These are phyloP conservation scores for Drosophila paramelanica DNA, from an alignment of 2,888 invertebrate genomes.

Conservation along the genomic window DNA sequence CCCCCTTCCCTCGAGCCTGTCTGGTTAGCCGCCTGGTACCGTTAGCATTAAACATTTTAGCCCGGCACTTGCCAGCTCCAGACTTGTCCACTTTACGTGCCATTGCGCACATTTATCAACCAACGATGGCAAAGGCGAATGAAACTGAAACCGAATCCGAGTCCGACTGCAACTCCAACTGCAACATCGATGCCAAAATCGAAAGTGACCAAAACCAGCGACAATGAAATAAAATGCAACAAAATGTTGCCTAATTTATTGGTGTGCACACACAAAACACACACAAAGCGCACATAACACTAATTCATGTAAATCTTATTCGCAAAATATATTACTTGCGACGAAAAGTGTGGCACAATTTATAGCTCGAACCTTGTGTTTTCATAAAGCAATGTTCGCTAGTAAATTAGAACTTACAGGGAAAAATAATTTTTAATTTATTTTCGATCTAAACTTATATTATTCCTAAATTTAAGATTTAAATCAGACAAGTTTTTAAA, in stretches of 20 bases:
- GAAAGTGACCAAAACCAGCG: conserved; percentile 70
- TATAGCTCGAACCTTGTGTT: background rate
- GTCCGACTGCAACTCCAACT: conserved; percentile 19
- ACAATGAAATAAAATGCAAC: conserved; percentile 61
- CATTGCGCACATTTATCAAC: conserved; percentile 62
- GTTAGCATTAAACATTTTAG: conserved; percentile 31
- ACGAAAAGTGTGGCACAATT: background rate
- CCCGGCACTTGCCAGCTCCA: conserved; percentile 46
- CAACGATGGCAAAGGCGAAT: conserved; percentile 23
- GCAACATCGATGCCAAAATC: conserved; percentile 46
- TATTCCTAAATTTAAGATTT: too few species aligned
- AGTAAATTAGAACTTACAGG: background rate
- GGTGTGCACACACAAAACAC: conserved; percentile 16
- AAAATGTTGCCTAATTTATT: conserved; percentile 47
- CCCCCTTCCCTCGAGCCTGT: background rate
- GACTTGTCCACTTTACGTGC: conserved; percentile 69
- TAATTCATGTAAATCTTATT: background rate
- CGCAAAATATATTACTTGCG: background rate
- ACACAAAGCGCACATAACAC: conserved; percentile 1
- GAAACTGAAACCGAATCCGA: conserved; percentile 29
- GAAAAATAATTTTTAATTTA: too few species aligned
- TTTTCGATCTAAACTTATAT: too few species aligned
- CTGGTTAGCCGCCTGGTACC: conserved; percentile 29
- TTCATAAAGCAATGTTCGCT: background rate
- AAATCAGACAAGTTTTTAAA: too few species aligned